A percentile compares a stretch with the other conserved stretches of the same genome.
Evolutionary conservation across 2,888 invertebrate species (phyloP).

Genomic region (Atrina japonica): DNA sequence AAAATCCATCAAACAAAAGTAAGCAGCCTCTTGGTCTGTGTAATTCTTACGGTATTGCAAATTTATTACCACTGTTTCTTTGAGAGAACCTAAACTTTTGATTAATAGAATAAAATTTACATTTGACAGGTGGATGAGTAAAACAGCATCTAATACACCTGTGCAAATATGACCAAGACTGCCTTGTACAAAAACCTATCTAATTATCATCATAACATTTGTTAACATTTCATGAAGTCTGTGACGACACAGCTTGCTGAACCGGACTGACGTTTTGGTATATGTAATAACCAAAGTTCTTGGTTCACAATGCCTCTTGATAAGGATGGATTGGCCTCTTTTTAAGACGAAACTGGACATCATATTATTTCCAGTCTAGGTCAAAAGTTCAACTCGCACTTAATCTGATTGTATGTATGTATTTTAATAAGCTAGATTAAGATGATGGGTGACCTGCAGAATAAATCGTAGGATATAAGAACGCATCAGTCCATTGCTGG

Average conservation of each 20-base stretch:
- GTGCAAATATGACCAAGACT: constrained; percentile 11
- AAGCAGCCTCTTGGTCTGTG: not conserved
- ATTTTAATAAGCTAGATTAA: constrained; percentile 13
- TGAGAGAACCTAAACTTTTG: no score
- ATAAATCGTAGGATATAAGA: constrained; percentile 22
- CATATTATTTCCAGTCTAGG: constrained; percentile 10
- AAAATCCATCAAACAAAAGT: constrained; percentile 6
- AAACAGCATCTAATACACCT: constrained; percentile 3
- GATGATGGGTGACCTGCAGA: not conserved
- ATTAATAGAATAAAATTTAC: not conserved
- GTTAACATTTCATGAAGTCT: no score
- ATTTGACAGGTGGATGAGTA: not conserved
- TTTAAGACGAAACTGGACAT: constrained; percentile 28
- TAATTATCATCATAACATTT: constrained; percentile 30
- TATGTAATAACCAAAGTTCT: constrained; percentile 23
- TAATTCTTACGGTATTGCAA: not conserved
- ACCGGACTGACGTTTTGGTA: not conserved
- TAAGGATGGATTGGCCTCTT: constrained; percentile 1
- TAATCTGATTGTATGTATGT: constrained; percentile 23
- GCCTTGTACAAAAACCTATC: constrained; percentile 5
- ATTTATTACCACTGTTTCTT: no score
- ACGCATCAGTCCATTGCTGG: constrained; percentile 19
- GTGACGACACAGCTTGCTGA: not conserved
- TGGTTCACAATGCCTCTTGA: constrained; percentile 7
- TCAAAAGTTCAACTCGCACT: constrained; percentile 9